Evolutionary conservation across 2,797 vertebrate species (phyloP).

Genomic region (Psittacula derbiana): DNA sequence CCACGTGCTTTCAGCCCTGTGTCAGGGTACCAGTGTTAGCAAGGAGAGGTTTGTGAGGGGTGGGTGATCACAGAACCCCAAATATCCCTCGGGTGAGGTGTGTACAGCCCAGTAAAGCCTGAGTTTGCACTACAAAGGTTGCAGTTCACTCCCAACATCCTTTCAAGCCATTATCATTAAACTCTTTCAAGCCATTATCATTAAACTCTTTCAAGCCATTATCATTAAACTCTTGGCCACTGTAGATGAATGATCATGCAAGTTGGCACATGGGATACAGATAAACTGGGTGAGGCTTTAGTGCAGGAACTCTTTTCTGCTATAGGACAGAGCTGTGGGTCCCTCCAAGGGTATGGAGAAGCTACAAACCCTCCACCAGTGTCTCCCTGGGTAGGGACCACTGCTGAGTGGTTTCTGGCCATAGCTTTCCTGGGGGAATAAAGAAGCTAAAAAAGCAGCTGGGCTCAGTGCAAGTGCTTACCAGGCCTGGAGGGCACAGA

Average conservation of each 20-base stretch:
- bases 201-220: fast-evolving
- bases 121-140: background rate
- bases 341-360: background rate
- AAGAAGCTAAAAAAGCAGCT: background rate
- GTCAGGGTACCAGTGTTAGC: background rate
- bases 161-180: fast-evolving
- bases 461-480: slow-evolving; percentile 58
- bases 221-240: fast-evolving
- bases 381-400: fast-evolving
- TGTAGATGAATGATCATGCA: background rate
- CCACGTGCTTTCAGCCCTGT: background rate
- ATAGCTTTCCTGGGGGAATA: fast-evolving
- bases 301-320: background rate
- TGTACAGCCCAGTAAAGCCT: background rate
- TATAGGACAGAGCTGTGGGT: fast-evolving
- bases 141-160: background rate
- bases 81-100: fast-evolving
- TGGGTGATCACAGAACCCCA: background rate
- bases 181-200: fast-evolving
- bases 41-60: background rate
- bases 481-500: slow-evolving; percentile 97
- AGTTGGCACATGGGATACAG: background rate
- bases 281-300: background rate
- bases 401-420: fast-evolving
- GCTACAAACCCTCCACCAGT: background rate